Percentiles rank a stretch among this genome's conserved stretches.
Evolutionary conservation across 2,797 vertebrate genomes (phyloP).

Genomic region (Geotrypetes seraphini): DNA sequence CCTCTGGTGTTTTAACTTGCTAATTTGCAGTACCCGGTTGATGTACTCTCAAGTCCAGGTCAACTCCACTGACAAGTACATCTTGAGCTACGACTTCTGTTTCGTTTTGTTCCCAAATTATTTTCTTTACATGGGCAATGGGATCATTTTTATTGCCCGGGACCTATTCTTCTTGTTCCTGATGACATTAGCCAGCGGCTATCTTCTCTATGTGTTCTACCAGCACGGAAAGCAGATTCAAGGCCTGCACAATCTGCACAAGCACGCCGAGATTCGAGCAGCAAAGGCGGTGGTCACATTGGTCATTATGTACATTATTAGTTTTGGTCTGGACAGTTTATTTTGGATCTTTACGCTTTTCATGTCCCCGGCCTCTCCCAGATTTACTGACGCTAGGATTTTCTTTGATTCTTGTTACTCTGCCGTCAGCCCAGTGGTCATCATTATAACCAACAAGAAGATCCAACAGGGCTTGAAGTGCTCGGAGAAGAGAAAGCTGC

Average conservation of each 20-base stretch:
- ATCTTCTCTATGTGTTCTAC: constrained; percentile 13
- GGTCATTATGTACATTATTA: constrained; percentile 19
- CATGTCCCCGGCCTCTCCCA: background rate
- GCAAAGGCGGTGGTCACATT: constrained; percentile 20
- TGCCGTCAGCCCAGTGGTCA: constrained; percentile 21
- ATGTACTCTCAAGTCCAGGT: constrained; percentile 1
- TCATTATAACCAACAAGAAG: constrained; percentile 25
- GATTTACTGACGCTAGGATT: constrained; percentile 9
- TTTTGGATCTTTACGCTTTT: constrained; percentile 23
- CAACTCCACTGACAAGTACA: constrained; percentile 8
- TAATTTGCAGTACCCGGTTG: constrained; percentile 1
- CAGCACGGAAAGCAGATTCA: constrained; percentile 11
- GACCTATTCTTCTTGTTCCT: constrained; percentile 13
- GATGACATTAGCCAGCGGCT: constrained; percentile 15
- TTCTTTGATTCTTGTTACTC: constrained; percentile 28
- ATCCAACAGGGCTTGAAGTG: constrained; percentile 9
- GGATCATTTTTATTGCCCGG: constrained; percentile 4
- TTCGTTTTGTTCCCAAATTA: constrained; percentile 13
- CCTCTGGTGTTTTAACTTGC: constrained; percentile 9
- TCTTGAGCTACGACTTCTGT: constrained; percentile 18
- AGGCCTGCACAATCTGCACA: background rate
- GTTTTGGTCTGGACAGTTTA: constrained; percentile 22
- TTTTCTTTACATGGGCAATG: constrained; percentile 13
- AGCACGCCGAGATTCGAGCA: constrained; percentile 9
- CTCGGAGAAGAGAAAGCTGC: background rate